Evolutionary conservation across 1,140 invertebrate species (phyloP).

Genomic region (Bicyclus anynana): DNA sequence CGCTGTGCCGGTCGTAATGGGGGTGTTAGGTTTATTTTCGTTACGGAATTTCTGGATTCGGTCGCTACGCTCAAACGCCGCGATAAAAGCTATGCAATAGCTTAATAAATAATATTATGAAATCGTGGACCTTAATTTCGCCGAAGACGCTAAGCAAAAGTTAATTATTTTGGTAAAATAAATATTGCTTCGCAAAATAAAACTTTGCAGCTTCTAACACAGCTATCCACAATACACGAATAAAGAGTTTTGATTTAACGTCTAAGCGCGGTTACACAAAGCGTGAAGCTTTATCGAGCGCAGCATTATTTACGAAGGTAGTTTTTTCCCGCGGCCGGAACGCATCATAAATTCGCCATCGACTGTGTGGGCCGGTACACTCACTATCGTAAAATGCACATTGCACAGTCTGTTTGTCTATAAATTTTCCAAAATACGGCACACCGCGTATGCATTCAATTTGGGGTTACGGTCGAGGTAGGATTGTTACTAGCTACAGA

Average conservation of each 20-base stretch:
- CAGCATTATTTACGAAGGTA: slow-evolving; percentile 15
- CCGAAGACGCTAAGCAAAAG: too few relatives aligned
- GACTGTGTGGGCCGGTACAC: slow-evolving; percentile 35
- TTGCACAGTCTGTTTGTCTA: slow-evolving; percentile 47
- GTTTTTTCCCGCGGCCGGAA: slow-evolving; percentile 35
- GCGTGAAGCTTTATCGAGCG: slow-evolving; percentile 13
- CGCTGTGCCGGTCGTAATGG: too few relatives aligned
- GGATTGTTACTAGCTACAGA: background rate
- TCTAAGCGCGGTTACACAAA: background rate
- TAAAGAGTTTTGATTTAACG: background rate
- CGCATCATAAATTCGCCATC: slow-evolving; percentile 55
- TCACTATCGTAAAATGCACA: slow-evolving; percentile 54
- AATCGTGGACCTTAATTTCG: too few relatives aligned
- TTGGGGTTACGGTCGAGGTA: background rate
- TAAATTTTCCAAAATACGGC: slow-evolving; percentile 26
- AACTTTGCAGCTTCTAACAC: too few relatives aligned
- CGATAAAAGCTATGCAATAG: too few relatives aligned
- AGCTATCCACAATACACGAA: background rate
- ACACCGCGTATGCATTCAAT: background rate
- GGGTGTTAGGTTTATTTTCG: too few relatives aligned
- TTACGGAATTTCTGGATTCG: too few relatives aligned
- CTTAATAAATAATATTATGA: too few relatives aligned
- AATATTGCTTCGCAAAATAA: too few relatives aligned
- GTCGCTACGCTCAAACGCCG: too few relatives aligned
- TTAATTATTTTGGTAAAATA: too few relatives aligned